Base-by-base conservation (phyloP, 2,113 vertebrate species). In the Proteles cristata region DNA sequence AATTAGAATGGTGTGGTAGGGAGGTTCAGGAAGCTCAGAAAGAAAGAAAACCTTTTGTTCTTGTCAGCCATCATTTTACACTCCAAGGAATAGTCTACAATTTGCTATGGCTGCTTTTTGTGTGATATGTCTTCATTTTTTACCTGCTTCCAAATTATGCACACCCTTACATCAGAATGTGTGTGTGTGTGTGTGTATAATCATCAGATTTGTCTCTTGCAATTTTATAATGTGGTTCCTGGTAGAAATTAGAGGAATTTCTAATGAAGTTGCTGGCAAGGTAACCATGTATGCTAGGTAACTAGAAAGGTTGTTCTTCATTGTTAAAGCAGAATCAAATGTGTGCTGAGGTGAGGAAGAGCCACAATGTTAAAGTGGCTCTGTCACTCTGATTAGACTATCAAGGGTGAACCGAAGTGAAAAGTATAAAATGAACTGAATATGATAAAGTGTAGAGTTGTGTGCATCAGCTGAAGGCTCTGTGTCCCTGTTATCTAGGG, bases 41-140 rank as follows among this genome's bases (percentile, higher is more conserved):
- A 55, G 26, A 55, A 48, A 25, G 6, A 45, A 74, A 74, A 74
- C 14, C 45, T 39, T 90, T 65, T 35, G 26, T 11, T 61, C 21
- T 35, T 66, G 4, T 25, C 48, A 43, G 5, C 4, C 21, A 23
- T 66, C 6, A 0, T 63, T 7, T 61, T 28, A 21, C 0, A 15
- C 9, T 39, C 14, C 25, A 25, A 69, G 55, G 83, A 50, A 63
- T 0, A 69, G 17, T 14, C 31, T 9, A 0, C 2, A 0, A 1
- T 77, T 58, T 55, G 39, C 26, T 81, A 11, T 45, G 17, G 19
- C 28, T 92, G 48, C 11, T 58, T 94, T 96, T 71, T 26, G 14
- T 71, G 35, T 50, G n/a, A 45, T 17, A 25, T 4, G 35, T 43
- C n/a, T 84, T 88, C 28, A 83, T 45, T 85, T 91, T 96, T 84